Evolutionary conservation across 2,888 invertebrate species (phyloP), one percentile per base, ranked within the genome.

Genomic region (Aphodius sticticus): DNA sequence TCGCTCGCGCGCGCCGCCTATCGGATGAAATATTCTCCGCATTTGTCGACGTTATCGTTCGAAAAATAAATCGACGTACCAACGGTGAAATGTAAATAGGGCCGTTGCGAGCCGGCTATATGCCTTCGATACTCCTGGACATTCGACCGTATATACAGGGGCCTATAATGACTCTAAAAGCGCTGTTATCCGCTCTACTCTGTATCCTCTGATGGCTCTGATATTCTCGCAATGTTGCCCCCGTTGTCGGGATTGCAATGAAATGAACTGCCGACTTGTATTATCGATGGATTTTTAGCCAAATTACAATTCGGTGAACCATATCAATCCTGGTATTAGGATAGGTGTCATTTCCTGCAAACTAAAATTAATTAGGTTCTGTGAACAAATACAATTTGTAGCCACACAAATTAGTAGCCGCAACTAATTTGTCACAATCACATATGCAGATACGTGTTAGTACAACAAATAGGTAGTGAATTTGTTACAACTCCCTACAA

Each of bases 1-100:
- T 26, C 1, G 26, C 26, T 26, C 26, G 26, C 26, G 26, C 26
- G 70, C 70, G 70, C 4, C 70, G 7, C 16, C 70, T 16, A 70
- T 70, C 70, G 70, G 16, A 70, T 26, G 26, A 71, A 12, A 71
- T 71, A 26, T 71, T 71, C 16, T 71, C 26, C 71, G 71, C 15
- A 71, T 71, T 71, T 71, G 71, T 71, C 71, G 71, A 71, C 71
- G 71, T 71, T 71, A 71, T 71, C 71, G 71, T 71, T 71, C 15
- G 71, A 35, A 71, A 71, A 71, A 71, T 71, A 71, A 71, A 71
- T 9, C 71, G 71, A 71, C 16, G 71, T 35, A 35, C 14, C 16
- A 71, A 71, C 71, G 71, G 7, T 71, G 35, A 71, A 71, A 71
- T 71, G 71, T 71, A 71, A 71, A 71, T 71, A 71, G 26, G 71